These are phyloP conservation scores for Dasypogon diadema DNA, from an alignment of 2,888 invertebrate genomes.

Conservation along the genomic window DNA sequence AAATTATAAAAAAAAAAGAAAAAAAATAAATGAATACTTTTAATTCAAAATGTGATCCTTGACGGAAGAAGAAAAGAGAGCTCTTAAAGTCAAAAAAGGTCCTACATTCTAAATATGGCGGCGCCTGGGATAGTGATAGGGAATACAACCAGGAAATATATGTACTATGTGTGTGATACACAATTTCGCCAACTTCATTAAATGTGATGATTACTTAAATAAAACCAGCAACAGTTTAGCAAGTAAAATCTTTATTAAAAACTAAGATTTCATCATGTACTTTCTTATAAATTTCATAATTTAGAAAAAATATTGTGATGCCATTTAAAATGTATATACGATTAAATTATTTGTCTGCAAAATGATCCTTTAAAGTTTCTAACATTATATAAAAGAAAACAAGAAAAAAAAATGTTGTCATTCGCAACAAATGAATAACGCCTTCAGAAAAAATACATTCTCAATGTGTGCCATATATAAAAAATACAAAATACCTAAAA, in stretches of 20 bases:
- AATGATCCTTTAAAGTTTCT: conserved; percentile 9
- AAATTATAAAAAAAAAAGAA: too few relatives aligned
- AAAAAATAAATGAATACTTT: too few relatives aligned
- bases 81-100: too few relatives aligned
- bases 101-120: too few relatives aligned
- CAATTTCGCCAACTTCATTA: too few relatives aligned
- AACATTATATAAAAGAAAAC: not conserved
- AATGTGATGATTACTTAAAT: too few relatives aligned
- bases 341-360: conserved; percentile 37
- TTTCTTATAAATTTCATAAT: conserved; percentile 41
- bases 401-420: not conserved
- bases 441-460: not conserved
- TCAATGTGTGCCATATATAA: conserved; percentile 29
- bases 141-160: too few relatives aligned
- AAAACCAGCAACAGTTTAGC: too few relatives aligned
- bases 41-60: too few relatives aligned
- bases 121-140: too few relatives aligned
- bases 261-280: conserved; percentile 28
- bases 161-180: too few relatives aligned
- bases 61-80: too few relatives aligned
- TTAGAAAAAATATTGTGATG: conserved; percentile 47
- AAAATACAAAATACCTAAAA: conserved; percentile 36
- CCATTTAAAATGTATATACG: conserved; percentile 18
- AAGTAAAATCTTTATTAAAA: conserved; percentile 50
- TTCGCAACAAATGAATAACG: not conserved